Evolutionary conservation across 2,113 vertebrate species (phyloP), one percentile per base, ranked within the genome.

Genomic region (Channa maculata): DNA sequence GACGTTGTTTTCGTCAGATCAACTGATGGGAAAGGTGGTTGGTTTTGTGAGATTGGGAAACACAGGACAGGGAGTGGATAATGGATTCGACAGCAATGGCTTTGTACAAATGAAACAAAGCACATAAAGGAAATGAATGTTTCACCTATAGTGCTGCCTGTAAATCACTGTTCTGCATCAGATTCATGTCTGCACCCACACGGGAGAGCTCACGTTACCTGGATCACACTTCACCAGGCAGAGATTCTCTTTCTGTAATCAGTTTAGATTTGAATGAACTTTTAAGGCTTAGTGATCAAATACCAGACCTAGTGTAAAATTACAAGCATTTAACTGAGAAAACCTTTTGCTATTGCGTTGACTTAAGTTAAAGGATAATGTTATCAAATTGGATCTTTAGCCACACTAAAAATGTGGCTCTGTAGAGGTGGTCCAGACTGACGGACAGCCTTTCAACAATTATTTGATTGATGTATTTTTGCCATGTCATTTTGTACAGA

Each of bases 71-170:
- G 2, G 46, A 37, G 36, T 36, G 33, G 14, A 71, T 77, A 80
- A 84, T 77, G 15, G 49, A 74, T 81, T 79, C 14, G 36, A 81
- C 38, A 59, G 1, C 15, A 39, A 8, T 62, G 58, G 41, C 14
- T 69, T 77, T 39, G 58, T 67, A 33, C 8, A 60, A 52, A 74
- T 78, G 7, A 60, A 65, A 50, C 57, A 44, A 71, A 48, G 51
- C 37, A 48, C 15, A 3, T 8, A 49, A 52, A 45, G 37, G 66
- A 70, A 74, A 73, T 55, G 2, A 1, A 70, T 57, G 63, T 81
- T 81, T 41, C 38, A 45, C 4, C 10, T 14, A 67, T 37, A 65
- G 3, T 63, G 48, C 33, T 44, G 6, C 7, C 12, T 48, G 3
- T 57, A 46, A 51, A 6, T 69, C 71, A 57, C 14, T 2, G 5